Conservation (phyloP, 2,888 invertebrate species). For the Nemapogon koenigi region DNA sequence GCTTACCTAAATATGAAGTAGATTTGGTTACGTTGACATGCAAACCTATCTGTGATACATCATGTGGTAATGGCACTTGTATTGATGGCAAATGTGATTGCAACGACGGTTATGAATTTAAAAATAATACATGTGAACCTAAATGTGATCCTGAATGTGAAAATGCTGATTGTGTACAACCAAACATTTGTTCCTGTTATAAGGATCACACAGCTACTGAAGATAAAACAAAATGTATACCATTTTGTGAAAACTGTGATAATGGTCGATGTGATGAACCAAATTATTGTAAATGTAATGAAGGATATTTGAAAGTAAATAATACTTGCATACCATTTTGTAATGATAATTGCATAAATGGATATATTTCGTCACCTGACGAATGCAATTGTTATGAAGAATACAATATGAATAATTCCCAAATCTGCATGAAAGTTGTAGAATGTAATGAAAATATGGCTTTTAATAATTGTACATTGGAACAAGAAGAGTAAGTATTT, state of each 20-base stretch:
- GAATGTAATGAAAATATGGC: too few relatives aligned
- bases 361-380: not conserved
- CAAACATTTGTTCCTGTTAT: slow-evolving; percentile 22
- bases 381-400: too few relatives aligned
- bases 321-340: slow-evolving; percentile 20
- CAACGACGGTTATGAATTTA: slow-evolving; percentile 18
- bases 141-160: slow-evolving; percentile 19
- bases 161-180: slow-evolving; percentile 24
- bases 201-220: slow-evolving; percentile 17
- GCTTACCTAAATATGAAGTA: slow-evolving; percentile 22
- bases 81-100: slow-evolving; percentile 32
- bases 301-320: slow-evolving; percentile 18
- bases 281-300: slow-evolving; percentile 14
- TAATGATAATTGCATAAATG: not conserved
- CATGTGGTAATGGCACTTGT: slow-evolving; percentile 9
- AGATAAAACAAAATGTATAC: slow-evolving; percentile 23
- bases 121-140: slow-evolving; percentile 20
- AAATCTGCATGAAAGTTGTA: too few relatives aligned
- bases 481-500: too few relatives aligned
- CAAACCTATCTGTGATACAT: slow-evolving; percentile 10
- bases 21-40: slow-evolving; percentile 5
- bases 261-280: slow-evolving; percentile 28
- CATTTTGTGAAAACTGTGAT: slow-evolving; percentile 24
- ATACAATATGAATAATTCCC: too few relatives aligned
- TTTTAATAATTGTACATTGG: too few relatives aligned